Conservation (phyloP, 1,140 invertebrate genomes). For the Neocloeon triangulifer region DNA sequence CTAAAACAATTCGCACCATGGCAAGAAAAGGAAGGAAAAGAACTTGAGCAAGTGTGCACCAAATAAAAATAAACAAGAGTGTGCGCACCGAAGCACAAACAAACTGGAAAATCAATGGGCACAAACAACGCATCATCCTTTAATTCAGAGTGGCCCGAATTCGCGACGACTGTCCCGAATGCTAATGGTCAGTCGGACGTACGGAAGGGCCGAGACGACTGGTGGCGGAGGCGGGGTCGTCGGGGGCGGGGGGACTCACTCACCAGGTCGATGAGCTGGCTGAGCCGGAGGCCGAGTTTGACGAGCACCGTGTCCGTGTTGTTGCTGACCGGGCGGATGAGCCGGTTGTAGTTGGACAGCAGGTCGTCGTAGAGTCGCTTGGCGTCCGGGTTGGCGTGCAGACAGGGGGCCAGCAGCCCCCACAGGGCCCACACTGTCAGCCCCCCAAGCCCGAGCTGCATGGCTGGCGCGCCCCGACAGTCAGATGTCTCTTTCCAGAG, state of each 20-base stretch:
- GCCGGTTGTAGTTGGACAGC: conserved; percentile 85
- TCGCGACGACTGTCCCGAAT: too few species aligned
- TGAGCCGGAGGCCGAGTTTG: conserved; percentile 72
- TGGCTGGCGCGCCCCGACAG: conserved; percentile 9
- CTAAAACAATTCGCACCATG: too few species aligned
- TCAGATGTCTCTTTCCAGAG: conserved; percentile 12
- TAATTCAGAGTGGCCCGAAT: too few species aligned
- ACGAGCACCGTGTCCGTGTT: conserved; percentile 85
- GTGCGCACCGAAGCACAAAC: too few species aligned
- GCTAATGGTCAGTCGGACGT: too few species aligned
- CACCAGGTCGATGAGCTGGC: conserved; percentile 88
- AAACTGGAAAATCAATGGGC: too few species aligned
- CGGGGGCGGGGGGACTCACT: conserved; percentile 18
- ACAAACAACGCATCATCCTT: too few species aligned
- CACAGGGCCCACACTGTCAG: background rate
- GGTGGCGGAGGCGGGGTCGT: too few species aligned
- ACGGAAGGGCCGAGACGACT: too few species aligned
- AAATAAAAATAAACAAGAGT: too few species aligned
- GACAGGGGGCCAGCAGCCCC: background rate
- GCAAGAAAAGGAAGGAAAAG: too few species aligned
- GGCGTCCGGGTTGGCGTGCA: conserved; percentile 56
- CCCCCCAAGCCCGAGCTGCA: conserved; percentile 2
- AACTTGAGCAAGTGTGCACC: too few species aligned
- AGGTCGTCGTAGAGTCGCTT: conserved; percentile 87
- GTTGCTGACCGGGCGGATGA: conserved; percentile 80